Percentiles rank a stretch among this genome's conserved stretches.
Conservation (phyloP, 2,888 invertebrate species). For the Thereva unica region DNA sequence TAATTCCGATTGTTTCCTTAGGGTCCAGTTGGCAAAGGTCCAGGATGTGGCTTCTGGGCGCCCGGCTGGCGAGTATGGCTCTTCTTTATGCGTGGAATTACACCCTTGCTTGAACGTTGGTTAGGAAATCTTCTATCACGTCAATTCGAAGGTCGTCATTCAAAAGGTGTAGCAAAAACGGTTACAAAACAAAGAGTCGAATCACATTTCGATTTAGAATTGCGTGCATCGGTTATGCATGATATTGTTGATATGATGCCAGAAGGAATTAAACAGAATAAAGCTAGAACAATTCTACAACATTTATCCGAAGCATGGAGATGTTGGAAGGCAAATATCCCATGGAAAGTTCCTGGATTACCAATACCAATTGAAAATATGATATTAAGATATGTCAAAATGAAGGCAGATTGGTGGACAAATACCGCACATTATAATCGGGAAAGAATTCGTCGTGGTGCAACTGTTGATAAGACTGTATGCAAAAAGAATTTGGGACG, state of each 20-base stretch:
- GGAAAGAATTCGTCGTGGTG: conserved; percentile 97
- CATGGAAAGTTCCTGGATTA: conserved; percentile 99
- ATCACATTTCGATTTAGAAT: conserved; percentile 97
- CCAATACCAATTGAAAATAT: conserved; percentile 99
- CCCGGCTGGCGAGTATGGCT: conserved; percentile 99
- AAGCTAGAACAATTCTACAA: conserved; percentile 97
- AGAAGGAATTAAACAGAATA: conserved; percentile 99
- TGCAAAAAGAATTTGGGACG: conserved; percentile 99
- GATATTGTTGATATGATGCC: conserved; percentile 99
- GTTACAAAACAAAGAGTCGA: conserved; percentile 99
- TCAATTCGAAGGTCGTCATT: conserved; percentile 99
- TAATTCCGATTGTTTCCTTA: conserved; percentile 36
- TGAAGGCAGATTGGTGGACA: conserved; percentile 99
- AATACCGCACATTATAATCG: conserved; percentile 99
- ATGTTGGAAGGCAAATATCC: conserved; percentile 99
- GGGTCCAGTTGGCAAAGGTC: conserved; percentile 98
- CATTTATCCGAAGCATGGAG: conserved; percentile 99
- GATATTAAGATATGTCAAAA: conserved; percentile 99
- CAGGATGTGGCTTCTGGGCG: conserved; percentile 98
- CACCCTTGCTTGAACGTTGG: conserved; percentile 97
- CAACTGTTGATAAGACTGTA: conserved; percentile 99
- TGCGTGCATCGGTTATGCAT: conserved; percentile 94
- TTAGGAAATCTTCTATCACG: conserved; percentile 97
- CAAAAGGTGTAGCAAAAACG: conserved; percentile 99
- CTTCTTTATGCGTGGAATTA: conserved; percentile 99